Evolutionary conservation across 2,888 invertebrate genomes (phyloP), one percentile per base, ranked within the genome.

Genomic region (Drosophila rubida): DNA sequence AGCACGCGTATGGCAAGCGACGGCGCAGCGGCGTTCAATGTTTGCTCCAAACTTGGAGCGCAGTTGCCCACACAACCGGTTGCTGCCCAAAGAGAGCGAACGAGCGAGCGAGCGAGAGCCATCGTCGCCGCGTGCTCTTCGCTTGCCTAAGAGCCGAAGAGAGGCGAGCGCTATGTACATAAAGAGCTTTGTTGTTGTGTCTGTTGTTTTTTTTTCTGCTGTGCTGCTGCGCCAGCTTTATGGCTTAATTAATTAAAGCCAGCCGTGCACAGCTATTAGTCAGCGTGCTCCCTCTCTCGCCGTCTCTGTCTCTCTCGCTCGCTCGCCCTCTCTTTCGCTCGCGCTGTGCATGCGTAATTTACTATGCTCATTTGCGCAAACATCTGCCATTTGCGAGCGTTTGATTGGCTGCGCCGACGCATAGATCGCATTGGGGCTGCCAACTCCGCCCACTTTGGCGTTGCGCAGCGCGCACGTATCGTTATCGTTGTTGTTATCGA

Each of bases 1-100:
- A 79, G 76, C 79, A 78, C 82, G 79, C 80, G 84, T 87, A 83
- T 87, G 84, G 75, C 77, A 78, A 83, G 67, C 86, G 83, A 73
- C 86, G 84, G 85, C 66, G 82, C 78, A 78, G 82, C 80, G 82
- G 64, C 78, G 78, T 66, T 75, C 63, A 62, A 55, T 46, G 59
- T 53, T 58, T 66, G 79, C 68, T 65, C 82, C 82, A 87, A 86
- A 82, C 88, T 80, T 86, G 82, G 88, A 50, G 44, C 60, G 64
- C 32, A 30, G 61, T 54, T 39, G 59, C 78, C 78, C 74, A 61
- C 54, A 77, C 78, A 83, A 83, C 82, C 88, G 86, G 81, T 80
- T 81, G 60, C 32, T 8, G n/a, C 8, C 8, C 27, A 35, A 32
- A 41, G 60, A 48, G 54, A 39, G 64, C 19, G 57, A 42, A 2